Base-by-base conservation (phyloP, 2,113 vertebrate species). In the Catharus fuscescens region DNA sequence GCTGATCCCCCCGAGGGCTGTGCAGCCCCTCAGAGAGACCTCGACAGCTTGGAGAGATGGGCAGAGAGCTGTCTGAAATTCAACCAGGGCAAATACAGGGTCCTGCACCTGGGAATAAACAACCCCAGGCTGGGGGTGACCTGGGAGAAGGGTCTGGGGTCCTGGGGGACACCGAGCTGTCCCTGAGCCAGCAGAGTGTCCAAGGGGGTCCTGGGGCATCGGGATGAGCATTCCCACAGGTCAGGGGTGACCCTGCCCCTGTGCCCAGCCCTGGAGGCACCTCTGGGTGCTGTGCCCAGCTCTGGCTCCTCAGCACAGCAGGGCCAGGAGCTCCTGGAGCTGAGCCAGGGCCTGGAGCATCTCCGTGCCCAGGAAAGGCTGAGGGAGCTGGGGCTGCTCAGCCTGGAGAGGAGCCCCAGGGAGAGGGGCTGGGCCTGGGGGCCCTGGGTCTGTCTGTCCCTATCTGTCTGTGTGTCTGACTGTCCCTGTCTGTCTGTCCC, bases 171-270 rank as follows among this genome's bases (percentile, higher is more conserved):
- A 60, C 2, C 0, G 8, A 74, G 60, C 53, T 81, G 61, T 28
- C 45, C 60, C 32, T 25, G 45, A 19, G 67, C 32, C 77, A 66
- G 67, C 26, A 38, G 34, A 32, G 76, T 23, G 60, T 52, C 69
- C 44, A 23, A 16, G 47, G 20, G 50, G 26, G 50, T 8, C 38
- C 34, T 28, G 45, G 17, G 24, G 1, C 17, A 7, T 1, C 0
- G 7, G 59, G 77, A 24, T 20, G 60, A 20, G 69, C n/a, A 14
- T 2, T 67, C 4, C 8, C 60, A 45, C 18, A 53, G 53, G 31
- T 6, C 44, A 65, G 77, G 59, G 34, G 2, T 11, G 59, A 19
- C 11, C 8, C 59, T 65, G 59, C 26, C 67, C 85, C 65, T 62
- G 2, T 54, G 57, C 56, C 48, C 74, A 71, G 56, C 74, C 56